Base-by-base conservation (phyloP, 2,113 vertebrate genomes). In the Saiga tatarica region DNA sequence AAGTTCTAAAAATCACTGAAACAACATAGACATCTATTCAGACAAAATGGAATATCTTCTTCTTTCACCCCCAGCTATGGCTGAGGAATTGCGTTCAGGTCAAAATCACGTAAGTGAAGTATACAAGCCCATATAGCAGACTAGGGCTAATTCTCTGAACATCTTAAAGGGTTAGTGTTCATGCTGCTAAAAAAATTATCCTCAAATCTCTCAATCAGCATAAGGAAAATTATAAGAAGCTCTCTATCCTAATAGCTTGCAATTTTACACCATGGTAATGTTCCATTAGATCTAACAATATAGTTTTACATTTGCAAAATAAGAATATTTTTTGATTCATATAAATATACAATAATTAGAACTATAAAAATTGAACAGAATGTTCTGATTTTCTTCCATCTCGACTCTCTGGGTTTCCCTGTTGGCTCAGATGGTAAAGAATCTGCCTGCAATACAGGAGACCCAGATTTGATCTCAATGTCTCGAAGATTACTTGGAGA, bases 391-490 rank as follows among this genome's bases (percentile, higher is more conserved):
- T 87, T 91, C 23, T 93, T 64, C 25, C 7, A 42, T 78, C 3
- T 15, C 14, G 3, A 52, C 6, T 52, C 5, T 87, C 5, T 67
- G 17, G 33, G 17, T 16, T 36, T 67, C 64, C 33, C 17, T 36
- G 8, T 67, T 36, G 8, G 17, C 33, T 67, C 33, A 67, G 33
- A 67, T 67, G 64, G 7, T 36, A 36, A 67, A 19, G 17, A 36
- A 67, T 36, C 17, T 21, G 17, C 17, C 33, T 67, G 33, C 8
- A 36, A 2, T 67, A 33, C 33, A 11, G 8, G 17, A 36, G 64
- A 36, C 33, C 17, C 4, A 19, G 1, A 17, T 67, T 67, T 21
- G 4, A 67, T 21, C 64, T 67, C 64, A 10, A 17, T 0, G 0
- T 67, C 33, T 36, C 8, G 16, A 67, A 67, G 4, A 19, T 10